phyloP scores from a whole-genome alignment of 2,888 invertebrate genomes.

The Rhorus exstirpatorius region DNA sequence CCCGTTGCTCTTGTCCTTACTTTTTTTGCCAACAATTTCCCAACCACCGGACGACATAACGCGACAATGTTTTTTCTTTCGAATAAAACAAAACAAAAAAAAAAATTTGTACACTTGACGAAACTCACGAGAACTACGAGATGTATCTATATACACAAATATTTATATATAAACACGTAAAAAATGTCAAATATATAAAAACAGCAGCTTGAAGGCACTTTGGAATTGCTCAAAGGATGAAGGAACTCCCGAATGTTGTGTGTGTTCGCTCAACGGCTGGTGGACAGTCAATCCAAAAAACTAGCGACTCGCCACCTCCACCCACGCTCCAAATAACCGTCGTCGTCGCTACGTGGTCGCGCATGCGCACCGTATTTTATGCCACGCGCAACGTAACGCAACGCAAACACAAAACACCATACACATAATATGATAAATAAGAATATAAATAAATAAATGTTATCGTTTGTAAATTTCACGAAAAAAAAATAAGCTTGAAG shows the following conservation, averaged over 20 bases:
- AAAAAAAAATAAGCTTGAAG: too few species aligned
- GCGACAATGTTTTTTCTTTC: slow-evolving; percentile 4
- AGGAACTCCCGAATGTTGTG: too few species aligned
- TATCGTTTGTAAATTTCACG: too few species aligned
- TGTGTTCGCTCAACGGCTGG: too few species aligned
- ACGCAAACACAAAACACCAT: background rate
- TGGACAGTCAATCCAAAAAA: too few species aligned
- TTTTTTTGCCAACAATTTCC: slow-evolving; percentile 88
- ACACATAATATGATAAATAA: too few species aligned
- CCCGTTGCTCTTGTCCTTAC: slow-evolving; percentile 87
- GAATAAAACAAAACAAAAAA: background rate
- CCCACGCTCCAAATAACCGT: too few species aligned
- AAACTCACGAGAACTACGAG: slow-evolving; percentile 4
- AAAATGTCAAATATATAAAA: too few species aligned
- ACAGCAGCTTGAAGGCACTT: slow-evolving; percentile 9
- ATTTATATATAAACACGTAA: background rate
- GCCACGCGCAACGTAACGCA: slow-evolving; percentile 72
- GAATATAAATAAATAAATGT: slow-evolving; percentile 21
- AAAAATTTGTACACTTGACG: background rate
- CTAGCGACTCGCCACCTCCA: too few species aligned
- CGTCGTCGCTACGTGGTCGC: slow-evolving; percentile 71
- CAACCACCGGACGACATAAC: slow-evolving; percentile 83
- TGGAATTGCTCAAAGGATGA: background rate
- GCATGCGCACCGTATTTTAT: slow-evolving; percentile 67
- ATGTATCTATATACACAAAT: too few species aligned